Base-by-base conservation (phyloP, 37 sponge, comb jelly and placozoan genomes). In the Spongia lamella region DNA sequence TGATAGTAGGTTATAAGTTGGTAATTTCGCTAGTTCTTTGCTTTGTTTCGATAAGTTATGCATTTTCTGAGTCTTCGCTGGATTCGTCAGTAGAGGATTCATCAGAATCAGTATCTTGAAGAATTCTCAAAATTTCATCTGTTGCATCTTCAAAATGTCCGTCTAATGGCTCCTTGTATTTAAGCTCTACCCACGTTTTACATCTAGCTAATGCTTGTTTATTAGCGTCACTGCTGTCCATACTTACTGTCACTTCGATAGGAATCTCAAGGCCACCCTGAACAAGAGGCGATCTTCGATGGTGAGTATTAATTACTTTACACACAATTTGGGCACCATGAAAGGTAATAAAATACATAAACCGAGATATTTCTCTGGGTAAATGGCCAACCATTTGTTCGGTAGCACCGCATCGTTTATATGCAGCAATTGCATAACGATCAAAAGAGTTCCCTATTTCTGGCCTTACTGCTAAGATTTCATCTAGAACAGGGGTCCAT, bases 141-240 rank as follows among this genome's bases (percentile, higher is more conserved):
- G 74, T 82, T 22, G 65, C 65, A 63, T 82, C 83, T 50, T 72
- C 75, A 64, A 60, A 73, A 43, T 72, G 29, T 63, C 72, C 84
- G 30, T 76, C 72, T 16, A 83, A 66, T 19, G 84, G 84, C 26
- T 83, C 84, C 52, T 83, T 75, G 55, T 83, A 83, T 6, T 22
- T 38, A 19, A 59, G 43, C n/a, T 60, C 27, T 16, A 60, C 14
- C 27, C 22, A 15, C 16, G 24, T 9, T 75, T 75, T 43, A 21
- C 37, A 59, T 50, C 34, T 61, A 22, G 24, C 38, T 24, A 75
- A 3, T 35, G 33, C 38, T 36, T 47, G 61, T 21, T 47, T 61
- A 63, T 76, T 76, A 20, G 26, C 40, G 16, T 76, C 65, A 30
- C 66, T 36, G 77, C 2, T 21, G 11, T 20, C 77, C 66, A 76